Conservation (phyloP, 2,113 vertebrate species). For the Ictidomys tridecemlineatus region DNA sequence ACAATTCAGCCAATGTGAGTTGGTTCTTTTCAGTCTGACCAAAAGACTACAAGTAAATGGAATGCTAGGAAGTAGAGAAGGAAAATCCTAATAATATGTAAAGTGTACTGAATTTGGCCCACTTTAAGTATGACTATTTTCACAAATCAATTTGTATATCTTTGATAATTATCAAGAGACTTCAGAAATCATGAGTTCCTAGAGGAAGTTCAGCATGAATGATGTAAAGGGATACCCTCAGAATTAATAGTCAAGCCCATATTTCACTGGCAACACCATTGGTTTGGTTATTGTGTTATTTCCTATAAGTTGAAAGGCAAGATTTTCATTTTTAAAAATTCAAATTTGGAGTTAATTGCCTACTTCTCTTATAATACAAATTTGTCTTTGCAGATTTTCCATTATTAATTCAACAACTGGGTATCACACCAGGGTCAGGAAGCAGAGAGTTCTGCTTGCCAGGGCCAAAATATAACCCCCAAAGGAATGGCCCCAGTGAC, state of each 20-base stretch:
- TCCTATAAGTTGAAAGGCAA: not conserved
- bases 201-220: not conserved
- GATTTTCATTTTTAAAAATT: not conserved
- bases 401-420: not conserved
- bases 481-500: no score
- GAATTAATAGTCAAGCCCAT: not conserved
- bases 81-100: not conserved
- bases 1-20: not conserved
- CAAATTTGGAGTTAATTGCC: constrained; percentile 14
- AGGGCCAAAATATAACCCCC: no score
- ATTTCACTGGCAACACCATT: not conserved
- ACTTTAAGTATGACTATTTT: constrained; percentile 1
- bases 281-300: not conserved
- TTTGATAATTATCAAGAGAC: constrained; percentile 13
- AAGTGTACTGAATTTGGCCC: not conserved
- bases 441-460: no score
- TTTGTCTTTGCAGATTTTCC: not conserved
- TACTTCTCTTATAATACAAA: constrained; percentile 1
- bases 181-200: not conserved
- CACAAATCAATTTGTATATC: not conserved
- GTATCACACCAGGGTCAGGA: no score
- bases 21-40: constrained; percentile 5
- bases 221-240: not conserved
- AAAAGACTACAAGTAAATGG: constrained; percentile 5
- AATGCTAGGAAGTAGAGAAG: not conserved